phyloP scores from a whole-genome alignment of 2,113 vertebrate genomes.

The Plecturocebus donacophilus region DNA sequence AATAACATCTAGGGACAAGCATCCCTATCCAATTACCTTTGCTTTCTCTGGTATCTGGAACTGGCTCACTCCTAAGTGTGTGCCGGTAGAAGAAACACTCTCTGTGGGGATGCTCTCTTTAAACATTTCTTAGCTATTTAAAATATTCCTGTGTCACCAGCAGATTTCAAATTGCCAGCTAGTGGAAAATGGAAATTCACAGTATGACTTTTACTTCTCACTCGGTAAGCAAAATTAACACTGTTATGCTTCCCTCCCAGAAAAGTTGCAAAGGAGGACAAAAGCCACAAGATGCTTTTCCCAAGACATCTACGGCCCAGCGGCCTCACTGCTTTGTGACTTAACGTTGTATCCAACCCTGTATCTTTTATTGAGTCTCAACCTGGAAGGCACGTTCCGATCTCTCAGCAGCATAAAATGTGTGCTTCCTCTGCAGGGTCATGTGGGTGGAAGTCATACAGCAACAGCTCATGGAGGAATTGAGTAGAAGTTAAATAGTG shows the following conservation, averaged over 20 bases:
- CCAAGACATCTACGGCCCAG: neutral
- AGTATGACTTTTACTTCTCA: constrained; percentile 17
- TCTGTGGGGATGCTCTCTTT: neutral
- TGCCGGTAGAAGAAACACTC: neutral
- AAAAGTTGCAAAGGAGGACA: neutral
- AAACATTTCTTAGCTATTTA: constrained; percentile 39
- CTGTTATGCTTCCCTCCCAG: neutral
- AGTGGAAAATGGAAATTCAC: constrained; percentile 44
- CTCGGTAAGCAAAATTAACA: constrained; percentile 39
- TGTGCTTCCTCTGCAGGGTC: neutral
- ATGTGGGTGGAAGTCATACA: too few species aligned
- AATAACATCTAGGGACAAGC: neutral
- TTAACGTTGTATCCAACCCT: neutral
- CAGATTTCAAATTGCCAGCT: neutral
- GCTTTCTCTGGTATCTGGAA: neutral
- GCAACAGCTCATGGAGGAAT: neutral
- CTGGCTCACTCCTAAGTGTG: neutral
- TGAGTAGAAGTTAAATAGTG: neutral
- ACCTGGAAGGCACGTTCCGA: neutral
- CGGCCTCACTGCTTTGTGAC: neutral
- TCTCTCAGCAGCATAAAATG: neutral
- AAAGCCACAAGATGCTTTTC: neutral
- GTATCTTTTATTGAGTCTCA: neutral
- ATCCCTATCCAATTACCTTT: neutral
- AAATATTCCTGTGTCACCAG: constrained; percentile 14